Conservation (phyloP, 2,113 vertebrate genomes). For the Oreochromis tanganicae region DNA sequence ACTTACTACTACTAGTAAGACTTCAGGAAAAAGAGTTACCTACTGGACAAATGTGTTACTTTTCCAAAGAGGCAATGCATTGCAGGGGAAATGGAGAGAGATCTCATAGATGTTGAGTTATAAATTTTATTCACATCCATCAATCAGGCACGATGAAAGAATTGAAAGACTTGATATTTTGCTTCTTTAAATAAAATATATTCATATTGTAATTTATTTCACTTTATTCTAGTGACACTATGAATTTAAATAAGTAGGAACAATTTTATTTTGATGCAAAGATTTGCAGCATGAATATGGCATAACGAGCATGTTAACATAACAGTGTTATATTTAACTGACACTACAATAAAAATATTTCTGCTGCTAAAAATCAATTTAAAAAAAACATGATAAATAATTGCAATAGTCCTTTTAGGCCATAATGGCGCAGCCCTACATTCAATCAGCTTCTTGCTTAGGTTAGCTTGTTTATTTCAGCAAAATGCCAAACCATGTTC, state of each 20-base stretch:
- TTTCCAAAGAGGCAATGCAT: neutral
- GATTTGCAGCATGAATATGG: neutral
- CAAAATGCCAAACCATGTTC: neutral
- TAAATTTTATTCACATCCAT: neutral
- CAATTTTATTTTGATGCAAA: neutral
- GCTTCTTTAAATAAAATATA: fast-evolving
- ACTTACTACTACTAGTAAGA: neutral
- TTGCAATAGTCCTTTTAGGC: neutral
- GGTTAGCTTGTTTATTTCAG: neutral
- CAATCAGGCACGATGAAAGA: neutral
- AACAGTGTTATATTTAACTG: neutral
- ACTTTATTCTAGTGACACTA: neutral
- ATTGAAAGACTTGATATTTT: neutral
- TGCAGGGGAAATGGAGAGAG: neutral
- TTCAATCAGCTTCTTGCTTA: neutral
- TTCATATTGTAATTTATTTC: neutral
- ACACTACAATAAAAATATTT: neutral
- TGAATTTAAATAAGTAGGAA: neutral
- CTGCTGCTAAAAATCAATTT: neutral
- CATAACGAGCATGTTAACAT: fast-evolving
- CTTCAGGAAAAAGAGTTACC: neutral
- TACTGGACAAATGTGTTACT: neutral
- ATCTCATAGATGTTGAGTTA: neutral
- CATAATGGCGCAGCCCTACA: neutral
- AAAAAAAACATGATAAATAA: fast-evolving